Base-by-base conservation (phyloP, 2,888 invertebrate genomes). In the Dasysyrphus tricinctus region DNA sequence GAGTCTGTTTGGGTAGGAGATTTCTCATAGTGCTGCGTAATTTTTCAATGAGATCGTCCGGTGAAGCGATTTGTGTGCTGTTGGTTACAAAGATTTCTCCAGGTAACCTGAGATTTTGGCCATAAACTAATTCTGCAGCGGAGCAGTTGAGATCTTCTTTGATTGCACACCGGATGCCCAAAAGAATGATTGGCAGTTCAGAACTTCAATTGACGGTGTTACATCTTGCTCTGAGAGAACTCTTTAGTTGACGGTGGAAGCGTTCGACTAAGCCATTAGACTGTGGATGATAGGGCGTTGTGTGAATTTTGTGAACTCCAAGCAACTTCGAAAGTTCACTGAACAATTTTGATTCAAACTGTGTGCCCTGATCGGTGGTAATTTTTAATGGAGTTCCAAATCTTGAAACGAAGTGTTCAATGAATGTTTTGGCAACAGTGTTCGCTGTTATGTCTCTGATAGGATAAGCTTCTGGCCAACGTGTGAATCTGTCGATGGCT, bases 241-340 rank as follows among this genome's bases (percentile, higher is more conserved):
- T 12, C 61, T 81, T 81, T 5, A 85, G 19, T n/a, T 82, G 78
- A 1, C 79, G 56, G 19, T 86, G 82, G 5, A 72, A 75, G 0
- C 79, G 39, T 32, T 82, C 75, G 1, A 87, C 73, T 54, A 76
- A 32, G 9, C 78, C 81, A 32, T 81, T 81, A 0, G 78, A 24
- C 39, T 76, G 73, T 5, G 79, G 75, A 24, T 37, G 37, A 37
- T 37, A 37, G 7, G 37, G 37, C 8, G 37, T 37, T 7, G 37
- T 37, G 7, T 37, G 80, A 59, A 34, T 78, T 51, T 11, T 63
- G 16, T 42, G 65, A 47, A 6, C 74, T 12, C 24, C 78, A 37
- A 37, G 44, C 34, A 83, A 9, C 24, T 51, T 49, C 0, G 67
- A 56, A 11, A 83, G 54, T 14, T 83, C n/a, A n/a, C n/a, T n/a